Evolutionary conservation across 1,140 invertebrate species (phyloP).

Genomic region (Neomicropteryx cornuta): DNA sequence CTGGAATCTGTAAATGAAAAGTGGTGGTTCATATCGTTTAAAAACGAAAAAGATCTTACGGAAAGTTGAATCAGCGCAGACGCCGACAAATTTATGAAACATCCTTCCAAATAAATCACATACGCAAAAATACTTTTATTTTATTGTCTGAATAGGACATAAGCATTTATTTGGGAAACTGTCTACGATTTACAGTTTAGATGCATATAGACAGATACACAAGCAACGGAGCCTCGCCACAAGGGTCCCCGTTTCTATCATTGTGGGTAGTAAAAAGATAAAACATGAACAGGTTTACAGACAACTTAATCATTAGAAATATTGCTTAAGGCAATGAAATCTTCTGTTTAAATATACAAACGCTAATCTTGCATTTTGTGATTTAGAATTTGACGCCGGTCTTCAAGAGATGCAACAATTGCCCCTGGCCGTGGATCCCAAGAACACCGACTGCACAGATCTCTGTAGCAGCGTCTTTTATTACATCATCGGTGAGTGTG

Average conservation of each 20-base stretch:
- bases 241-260: too few relatives aligned
- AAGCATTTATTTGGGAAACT: too few relatives aligned
- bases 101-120: too few relatives aligned
- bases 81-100: too few relatives aligned
- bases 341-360: not conserved
- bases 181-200: not conserved
- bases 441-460: constrained; percentile 27
- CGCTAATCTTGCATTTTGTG: constrained; percentile 7
- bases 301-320: not conserved
- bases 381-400: constrained; percentile 32
- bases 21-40: too few relatives aligned
- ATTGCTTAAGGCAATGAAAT: not conserved
- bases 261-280: too few relatives aligned
- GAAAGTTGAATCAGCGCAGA: too few relatives aligned
- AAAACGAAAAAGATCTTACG: too few relatives aligned
- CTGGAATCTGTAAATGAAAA: too few relatives aligned
- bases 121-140: too few relatives aligned
- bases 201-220: not conserved
- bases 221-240: too few relatives aligned
- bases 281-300: not conserved
- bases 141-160: too few relatives aligned
- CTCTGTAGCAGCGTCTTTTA: constrained; percentile 33
- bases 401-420: constrained; percentile 22
- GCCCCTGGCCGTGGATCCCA: constrained; percentile 29
- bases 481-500: constrained; percentile 29